These are phyloP conservation scores for Holothuria scabra DNA, from an alignment of 53 echinoderm and acorn worm species.

Conservation along the genomic window DNA sequence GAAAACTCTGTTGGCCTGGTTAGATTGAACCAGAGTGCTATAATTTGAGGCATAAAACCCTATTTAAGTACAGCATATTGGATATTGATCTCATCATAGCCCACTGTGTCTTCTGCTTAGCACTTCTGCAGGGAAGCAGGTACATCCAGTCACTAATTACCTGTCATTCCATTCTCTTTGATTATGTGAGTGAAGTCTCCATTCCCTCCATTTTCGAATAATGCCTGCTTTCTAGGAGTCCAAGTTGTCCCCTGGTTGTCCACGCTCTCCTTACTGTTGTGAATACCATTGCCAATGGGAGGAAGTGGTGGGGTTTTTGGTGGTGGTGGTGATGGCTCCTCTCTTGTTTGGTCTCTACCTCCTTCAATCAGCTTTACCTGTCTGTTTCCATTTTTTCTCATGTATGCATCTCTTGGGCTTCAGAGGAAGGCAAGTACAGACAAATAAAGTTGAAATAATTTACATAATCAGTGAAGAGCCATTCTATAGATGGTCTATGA, in stretches of 20 bases:
- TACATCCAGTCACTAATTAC: not conserved
- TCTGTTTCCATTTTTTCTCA: slow-evolving; percentile 12
- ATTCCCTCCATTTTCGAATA: not conserved
- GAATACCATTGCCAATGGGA: slow-evolving; percentile 9
- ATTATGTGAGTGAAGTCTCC: slow-evolving; percentile 1
- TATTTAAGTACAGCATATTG: too few species aligned
- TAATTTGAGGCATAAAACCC: too few species aligned
- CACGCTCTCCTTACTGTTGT: not conserved
- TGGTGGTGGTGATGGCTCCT: slow-evolving; percentile 2
- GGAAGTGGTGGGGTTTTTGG: slow-evolving; percentile 14
- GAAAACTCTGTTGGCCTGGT: too few species aligned
- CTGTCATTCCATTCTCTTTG: slow-evolving; percentile 33
- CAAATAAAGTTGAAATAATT: not conserved
- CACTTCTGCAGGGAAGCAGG: too few species aligned
- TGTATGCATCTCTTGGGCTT: slow-evolving; percentile 21
- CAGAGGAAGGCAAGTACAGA: not conserved
- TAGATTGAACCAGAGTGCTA: too few species aligned
- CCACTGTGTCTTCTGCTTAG: too few species aligned
- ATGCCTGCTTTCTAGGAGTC: not conserved
- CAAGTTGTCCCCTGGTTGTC: slow-evolving; percentile 11
- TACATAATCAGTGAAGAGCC: too few species aligned
- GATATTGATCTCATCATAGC: too few species aligned
- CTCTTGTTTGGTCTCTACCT: not conserved
- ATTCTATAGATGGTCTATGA: too few species aligned
- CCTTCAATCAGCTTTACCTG: not conserved